Conservation (phyloP, 2,888 invertebrate genomes). For the Orthosia incerta region DNA sequence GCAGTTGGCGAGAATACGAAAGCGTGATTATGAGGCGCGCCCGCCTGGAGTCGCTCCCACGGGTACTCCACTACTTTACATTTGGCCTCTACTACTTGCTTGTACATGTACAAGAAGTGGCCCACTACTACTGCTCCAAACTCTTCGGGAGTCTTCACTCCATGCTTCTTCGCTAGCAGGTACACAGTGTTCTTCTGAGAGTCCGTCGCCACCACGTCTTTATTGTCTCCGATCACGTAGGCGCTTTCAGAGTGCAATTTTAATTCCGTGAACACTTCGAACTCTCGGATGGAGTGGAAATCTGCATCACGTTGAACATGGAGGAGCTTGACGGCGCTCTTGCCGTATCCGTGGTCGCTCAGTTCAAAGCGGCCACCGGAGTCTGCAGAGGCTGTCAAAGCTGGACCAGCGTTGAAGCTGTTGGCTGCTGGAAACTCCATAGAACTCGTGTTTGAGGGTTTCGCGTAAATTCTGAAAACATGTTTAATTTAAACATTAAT, state of each 20-base stretch:
- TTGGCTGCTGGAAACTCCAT: constrained; percentile 69
- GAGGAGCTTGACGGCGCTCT: constrained; percentile 94
- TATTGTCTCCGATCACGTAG: constrained; percentile 94
- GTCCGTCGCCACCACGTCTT: constrained; percentile 95
- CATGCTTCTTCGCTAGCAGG: constrained; percentile 94
- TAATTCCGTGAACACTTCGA: constrained; percentile 93
- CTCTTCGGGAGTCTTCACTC: constrained; percentile 94
- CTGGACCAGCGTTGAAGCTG: constrained; percentile 63
- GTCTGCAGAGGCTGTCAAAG: constrained; percentile 84
- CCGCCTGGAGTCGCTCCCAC: constrained; percentile 93
- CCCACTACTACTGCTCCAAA: constrained; percentile 94
- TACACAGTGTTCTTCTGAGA: constrained; percentile 96
- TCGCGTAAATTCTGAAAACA: constrained; percentile 86
- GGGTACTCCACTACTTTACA: constrained; percentile 94
- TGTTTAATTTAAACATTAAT: constrained; percentile 36
- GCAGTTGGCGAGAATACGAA: constrained; percentile 93
- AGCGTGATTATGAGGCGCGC: constrained; percentile 93
- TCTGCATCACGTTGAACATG: constrained; percentile 93
- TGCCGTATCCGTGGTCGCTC: constrained; percentile 93
- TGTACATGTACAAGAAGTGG: constrained; percentile 94
- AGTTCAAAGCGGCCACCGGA: constrained; percentile 91
- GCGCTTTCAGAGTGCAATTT: constrained; percentile 93
- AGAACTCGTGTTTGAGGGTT: constrained; percentile 86
- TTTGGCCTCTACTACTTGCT: constrained; percentile 93
- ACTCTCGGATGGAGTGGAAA: constrained; percentile 93